Conservation (phyloP, 2,888 invertebrate genomes). For the Leucania comma region DNA sequence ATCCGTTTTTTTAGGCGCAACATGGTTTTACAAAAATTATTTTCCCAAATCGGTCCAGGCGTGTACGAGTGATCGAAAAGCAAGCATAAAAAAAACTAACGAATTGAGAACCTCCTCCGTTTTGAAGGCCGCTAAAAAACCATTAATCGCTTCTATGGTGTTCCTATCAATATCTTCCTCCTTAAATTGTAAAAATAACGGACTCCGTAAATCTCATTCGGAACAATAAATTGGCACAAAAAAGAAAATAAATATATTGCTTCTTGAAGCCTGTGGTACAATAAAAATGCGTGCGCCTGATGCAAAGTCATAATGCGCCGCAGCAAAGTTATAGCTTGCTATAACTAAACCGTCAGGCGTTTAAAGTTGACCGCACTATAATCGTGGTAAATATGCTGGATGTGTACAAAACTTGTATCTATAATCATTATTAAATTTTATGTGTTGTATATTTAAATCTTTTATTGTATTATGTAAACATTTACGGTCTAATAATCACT, state of each 20-base stretch:
- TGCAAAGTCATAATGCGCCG: not conserved
- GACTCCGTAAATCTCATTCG: not conserved
- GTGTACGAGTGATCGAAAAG: too few species aligned
- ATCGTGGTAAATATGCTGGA: not conserved
- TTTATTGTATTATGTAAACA: not conserved
- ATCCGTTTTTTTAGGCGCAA: too few species aligned
- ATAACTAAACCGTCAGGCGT: constrained; percentile 69
- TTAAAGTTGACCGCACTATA: constrained; percentile 1
- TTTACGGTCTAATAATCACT: too few species aligned
- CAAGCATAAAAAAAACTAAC: too few species aligned
- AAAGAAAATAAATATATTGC: not conserved
- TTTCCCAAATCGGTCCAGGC: too few species aligned
- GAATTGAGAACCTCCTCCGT: too few species aligned
- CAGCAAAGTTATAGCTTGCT: constrained; percentile 63
- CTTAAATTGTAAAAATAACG: too few species aligned
- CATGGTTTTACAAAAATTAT: too few species aligned
- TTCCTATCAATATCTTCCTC: not conserved
- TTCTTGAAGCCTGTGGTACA: not conserved
- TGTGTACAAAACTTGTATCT: not conserved
- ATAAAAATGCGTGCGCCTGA: constrained; percentile 23
- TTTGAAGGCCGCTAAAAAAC: not conserved
- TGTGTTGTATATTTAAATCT: not conserved
- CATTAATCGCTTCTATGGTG: not conserved
- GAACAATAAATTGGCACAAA: not conserved
- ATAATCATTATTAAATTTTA: not conserved